Evolutionary conservation across 1,140 invertebrate species (phyloP).

Genomic region (silkworm (Bombyx mori)): ASM3026992v2 NC_085109.1:9354501-9355000

Average conservation of each 20-base stretch:
- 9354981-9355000: too few relatives aligned
- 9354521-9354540: slow-evolving; percentile 44
- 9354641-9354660: slow-evolving; percentile 52
- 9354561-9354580: slow-evolving; percentile 66
- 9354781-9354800: slow-evolving; percentile 55
- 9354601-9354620: slow-evolving; percentile 54
- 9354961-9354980: too few relatives aligned
- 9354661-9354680: slow-evolving; percentile 43
- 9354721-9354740: slow-evolving; percentile 31
- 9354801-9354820: slow-evolving; percentile 37
- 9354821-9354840: slow-evolving; percentile 23
- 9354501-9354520: slow-evolving; percentile 71
- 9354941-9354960: too few relatives aligned
- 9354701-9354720: slow-evolving; percentile 51
- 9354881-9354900: too few relatives aligned
- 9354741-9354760: slow-evolving; percentile 56
- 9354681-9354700: slow-evolving; percentile 51
- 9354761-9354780: slow-evolving; percentile 64
- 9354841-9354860: neutral
- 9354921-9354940: too few relatives aligned
- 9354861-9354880: neutral
- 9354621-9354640: slow-evolving; percentile 58
- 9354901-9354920: too few relatives aligned
- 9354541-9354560: slow-evolving; percentile 55
- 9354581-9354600: slow-evolving; percentile 61